Base-by-base conservation (phyloP, 2,797 vertebrate genomes). In the Phataginus tricuspis region DNA sequence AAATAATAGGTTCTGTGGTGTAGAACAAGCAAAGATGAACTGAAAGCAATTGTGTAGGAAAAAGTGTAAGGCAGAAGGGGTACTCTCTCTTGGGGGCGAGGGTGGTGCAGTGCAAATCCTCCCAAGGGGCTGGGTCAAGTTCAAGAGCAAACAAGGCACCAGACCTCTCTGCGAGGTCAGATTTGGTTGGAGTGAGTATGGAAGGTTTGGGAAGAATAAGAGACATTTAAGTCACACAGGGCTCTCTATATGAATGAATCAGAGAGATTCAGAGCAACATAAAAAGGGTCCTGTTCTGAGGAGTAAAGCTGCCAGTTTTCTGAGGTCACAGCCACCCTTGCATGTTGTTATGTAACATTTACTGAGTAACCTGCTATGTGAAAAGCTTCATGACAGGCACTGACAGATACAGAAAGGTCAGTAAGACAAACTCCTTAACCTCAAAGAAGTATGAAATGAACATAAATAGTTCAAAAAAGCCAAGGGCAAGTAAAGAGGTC, bases 1-100 rank as follows among this genome's bases (percentile, higher is more conserved):
- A 90, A 72, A 74, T 72, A 83, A 72, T 69, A 45, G 13, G 2
- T 75, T 75, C 15, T 75, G 11, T 45, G 23, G 39, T 86, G 31
- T 34, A 75, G 5, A 64, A n/a, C 13, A 92, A 83, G 19, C 37
- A 94, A 86, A 19, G 12, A 85, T 63, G 59, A 93, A 37, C 39
- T 69, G 37, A 97, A 91, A 93, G 29, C 23, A 90, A 74, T 59
- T 92, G 37, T 75, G 5, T 14, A 66, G 15, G 55, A 72, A 96
- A 90, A 85, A n/a, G 11, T 88, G 71, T 55, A 15, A 15, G 6
- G 11, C 5, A 91, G 8, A 78, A 51, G 16, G 27, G 4, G 45
- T 71, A 29, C 25, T 86, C 29, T 75, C 64, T 90, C 69, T 23
- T n/a, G 12, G 66, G 27, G 49, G 2, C 16, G 1, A 74, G 3